Evolutionary conservation across 2,113 vertebrate genomes (phyloP).

Genomic region (Cichladusa arquata): DNA sequence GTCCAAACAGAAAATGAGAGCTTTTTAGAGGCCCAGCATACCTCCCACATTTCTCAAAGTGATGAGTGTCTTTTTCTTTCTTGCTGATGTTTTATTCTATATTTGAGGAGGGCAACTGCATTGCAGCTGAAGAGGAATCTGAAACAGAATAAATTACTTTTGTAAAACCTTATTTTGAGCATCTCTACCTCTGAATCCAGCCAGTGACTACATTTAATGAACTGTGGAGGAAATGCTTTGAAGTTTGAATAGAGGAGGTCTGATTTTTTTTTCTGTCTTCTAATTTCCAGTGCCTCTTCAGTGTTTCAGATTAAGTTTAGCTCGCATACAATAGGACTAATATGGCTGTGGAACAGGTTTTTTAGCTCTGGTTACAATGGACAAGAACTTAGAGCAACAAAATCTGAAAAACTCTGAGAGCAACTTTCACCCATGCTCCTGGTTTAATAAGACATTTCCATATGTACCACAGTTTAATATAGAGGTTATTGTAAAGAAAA

Average conservation of each 20-base stretch:
- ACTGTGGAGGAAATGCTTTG: neutral
- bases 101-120: neutral
- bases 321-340: neutral
- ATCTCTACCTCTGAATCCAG: neutral
- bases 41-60: neutral
- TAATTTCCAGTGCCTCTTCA: neutral
- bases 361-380: neutral
- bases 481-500: neutral
- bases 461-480: neutral
- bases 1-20: constrained; percentile 14
- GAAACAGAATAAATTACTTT: neutral
- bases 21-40: neutral
- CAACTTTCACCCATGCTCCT: fast-evolving
- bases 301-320: neutral
- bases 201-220: neutral
- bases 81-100: neutral
- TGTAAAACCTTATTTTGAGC: neutral
- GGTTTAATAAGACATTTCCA: neutral
- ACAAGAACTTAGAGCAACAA: neutral
- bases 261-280: neutral
- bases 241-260: neutral
- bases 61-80: neutral
- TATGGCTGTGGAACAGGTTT: fast-evolving
- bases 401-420: neutral
- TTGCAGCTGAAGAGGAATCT: neutral